These are phyloP conservation scores for Tyto alba DNA, from an alignment of 2,113 vertebrate species.

Conservation along the genomic window DNA sequence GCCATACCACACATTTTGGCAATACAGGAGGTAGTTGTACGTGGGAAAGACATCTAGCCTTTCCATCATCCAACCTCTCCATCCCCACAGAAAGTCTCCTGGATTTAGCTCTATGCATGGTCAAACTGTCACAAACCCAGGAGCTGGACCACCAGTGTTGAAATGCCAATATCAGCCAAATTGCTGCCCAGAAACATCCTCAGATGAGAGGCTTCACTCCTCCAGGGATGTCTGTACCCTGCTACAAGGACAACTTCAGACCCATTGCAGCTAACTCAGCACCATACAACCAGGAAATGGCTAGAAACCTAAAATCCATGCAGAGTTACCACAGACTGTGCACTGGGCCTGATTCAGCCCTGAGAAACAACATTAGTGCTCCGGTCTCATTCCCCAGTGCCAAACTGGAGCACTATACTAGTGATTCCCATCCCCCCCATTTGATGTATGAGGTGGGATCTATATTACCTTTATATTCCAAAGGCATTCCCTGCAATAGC, in stretches of 20 bases:
- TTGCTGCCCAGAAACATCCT: neutral
- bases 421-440: neutral
- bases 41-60: neutral
- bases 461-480: neutral
- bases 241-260: fast-evolving
- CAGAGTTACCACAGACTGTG: neutral
- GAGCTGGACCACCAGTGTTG: neutral
- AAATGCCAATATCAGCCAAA: neutral
- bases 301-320: neutral
- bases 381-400: neutral
- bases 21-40: neutral
- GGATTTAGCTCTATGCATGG: neutral
- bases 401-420: neutral
- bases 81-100: neutral
- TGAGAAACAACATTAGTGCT: fast-evolving
- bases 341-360: neutral
- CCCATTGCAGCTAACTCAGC: neutral
- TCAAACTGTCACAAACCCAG: neutral
- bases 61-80: neutral
- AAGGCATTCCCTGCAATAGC: neutral
- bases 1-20: fast-evolving
- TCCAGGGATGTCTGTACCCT: neutral
- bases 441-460: neutral
- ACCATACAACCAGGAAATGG: neutral
- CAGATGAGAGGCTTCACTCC: neutral